Conservation (phyloP, 2,888 invertebrate genomes). For the Phyllotreta striolata region DNA sequence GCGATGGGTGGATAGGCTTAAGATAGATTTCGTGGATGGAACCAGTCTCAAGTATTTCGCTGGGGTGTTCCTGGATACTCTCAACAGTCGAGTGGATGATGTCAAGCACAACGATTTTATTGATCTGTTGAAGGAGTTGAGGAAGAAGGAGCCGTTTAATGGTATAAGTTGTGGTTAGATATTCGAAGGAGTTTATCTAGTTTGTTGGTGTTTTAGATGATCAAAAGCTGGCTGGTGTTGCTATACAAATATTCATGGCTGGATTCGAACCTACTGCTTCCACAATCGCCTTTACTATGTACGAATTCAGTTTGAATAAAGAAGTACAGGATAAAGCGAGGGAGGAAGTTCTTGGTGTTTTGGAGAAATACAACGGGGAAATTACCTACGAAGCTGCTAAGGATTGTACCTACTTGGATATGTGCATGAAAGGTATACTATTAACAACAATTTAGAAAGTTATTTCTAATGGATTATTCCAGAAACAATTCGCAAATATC, state of each 20-base stretch:
- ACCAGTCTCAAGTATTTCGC: slow-evolving; percentile 48
- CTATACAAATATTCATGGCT: slow-evolving; percentile 65
- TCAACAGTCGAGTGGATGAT: slow-evolving; percentile 37
- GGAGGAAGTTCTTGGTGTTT: slow-evolving; percentile 60
- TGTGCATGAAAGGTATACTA: slow-evolving; percentile 30
- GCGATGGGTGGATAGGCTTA: slow-evolving; percentile 44
- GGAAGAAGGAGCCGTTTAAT: slow-evolving; percentile 19
- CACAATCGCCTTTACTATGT: slow-evolving; percentile 65
- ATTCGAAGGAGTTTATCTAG: neutral
- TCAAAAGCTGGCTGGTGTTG: slow-evolving; percentile 22
- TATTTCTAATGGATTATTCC: neutral
- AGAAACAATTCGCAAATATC: slow-evolving; percentile 35
- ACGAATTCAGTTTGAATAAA: slow-evolving; percentile 65
- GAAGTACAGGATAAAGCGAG: slow-evolving; percentile 64
- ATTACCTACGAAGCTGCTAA: slow-evolving; percentile 64
- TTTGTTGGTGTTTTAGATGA: slow-evolving; percentile 18
- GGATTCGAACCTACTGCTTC: slow-evolving; percentile 70
- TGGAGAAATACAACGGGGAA: slow-evolving; percentile 57
- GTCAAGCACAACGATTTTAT: slow-evolving; percentile 64
- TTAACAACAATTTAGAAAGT: too few species aligned
- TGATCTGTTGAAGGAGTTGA: slow-evolving; percentile 57
- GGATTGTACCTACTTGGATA: slow-evolving; percentile 56
- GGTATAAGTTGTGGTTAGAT: slow-evolving; percentile 29
- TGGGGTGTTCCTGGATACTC: slow-evolving; percentile 50
- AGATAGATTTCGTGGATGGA: slow-evolving; percentile 49